Conservation (phyloP, 2,113 vertebrate species). For the Oryzias melastigma region DNA sequence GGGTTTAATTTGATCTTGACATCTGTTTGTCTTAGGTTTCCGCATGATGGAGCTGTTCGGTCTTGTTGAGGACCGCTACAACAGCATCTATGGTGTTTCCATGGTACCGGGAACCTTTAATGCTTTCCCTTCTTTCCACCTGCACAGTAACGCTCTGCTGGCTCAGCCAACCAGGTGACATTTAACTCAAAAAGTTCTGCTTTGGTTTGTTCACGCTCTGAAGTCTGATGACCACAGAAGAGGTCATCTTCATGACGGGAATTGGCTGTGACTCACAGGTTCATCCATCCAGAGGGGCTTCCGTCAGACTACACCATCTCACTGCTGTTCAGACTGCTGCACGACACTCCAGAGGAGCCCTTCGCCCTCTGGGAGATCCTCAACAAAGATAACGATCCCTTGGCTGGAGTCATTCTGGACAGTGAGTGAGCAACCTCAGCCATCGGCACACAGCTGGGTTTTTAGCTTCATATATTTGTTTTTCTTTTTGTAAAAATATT, state of each 20-base stretch:
- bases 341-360: slow-evolving; percentile 89
- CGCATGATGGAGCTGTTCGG: slow-evolving; percentile 99
- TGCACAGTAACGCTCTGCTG: slow-evolving; percentile 86
- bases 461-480: too few relatives aligned
- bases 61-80: slow-evolving; percentile 88
- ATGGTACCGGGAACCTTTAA: slow-evolving; percentile 97
- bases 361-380: slow-evolving; percentile 98
- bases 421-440: slow-evolving; percentile 78
- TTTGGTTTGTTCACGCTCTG: too few relatives aligned
- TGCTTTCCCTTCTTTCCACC: slow-evolving; percentile 86
- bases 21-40: slow-evolving; percentile 79
- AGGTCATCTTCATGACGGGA: not conserved
- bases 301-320: slow-evolving; percentile 95
- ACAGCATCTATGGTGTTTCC: slow-evolving; percentile 86
- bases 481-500: too few relatives aligned
- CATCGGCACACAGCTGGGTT: too few relatives aligned
- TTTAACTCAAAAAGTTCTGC: not conserved
- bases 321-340: slow-evolving; percentile 90
- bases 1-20: not conserved
- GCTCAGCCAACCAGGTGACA: slow-evolving; percentile 91
- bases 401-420: slow-evolving; percentile 94
- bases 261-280: slow-evolving; percentile 70
- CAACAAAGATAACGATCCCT: slow-evolving; percentile 85
- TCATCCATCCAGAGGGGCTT: slow-evolving; percentile 91
- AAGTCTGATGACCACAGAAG: not conserved